These are phyloP conservation scores for Nicator chloris DNA, from an alignment of 2,113 vertebrate species.

Conservation along the genomic window DNA sequence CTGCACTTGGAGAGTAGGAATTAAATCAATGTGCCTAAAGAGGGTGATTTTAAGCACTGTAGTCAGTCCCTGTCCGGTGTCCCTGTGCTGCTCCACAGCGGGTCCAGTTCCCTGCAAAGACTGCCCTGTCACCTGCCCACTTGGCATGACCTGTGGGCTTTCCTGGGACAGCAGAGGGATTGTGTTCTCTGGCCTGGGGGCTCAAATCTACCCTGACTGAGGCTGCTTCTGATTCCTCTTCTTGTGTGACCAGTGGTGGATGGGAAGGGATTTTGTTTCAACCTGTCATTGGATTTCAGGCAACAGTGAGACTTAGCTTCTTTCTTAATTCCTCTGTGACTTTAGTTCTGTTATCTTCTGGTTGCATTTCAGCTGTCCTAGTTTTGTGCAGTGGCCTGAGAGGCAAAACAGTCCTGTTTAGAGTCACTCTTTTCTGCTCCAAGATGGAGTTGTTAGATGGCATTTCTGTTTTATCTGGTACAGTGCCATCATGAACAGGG, in stretches of 20 bases:
- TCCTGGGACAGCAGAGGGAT: not conserved
- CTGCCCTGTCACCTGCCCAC: not conserved
- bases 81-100: not conserved
- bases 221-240: not conserved
- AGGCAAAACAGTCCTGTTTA: not conserved
- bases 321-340: not conserved
- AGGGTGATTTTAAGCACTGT: not conserved
- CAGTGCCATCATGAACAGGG: not conserved
- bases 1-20: not conserved
- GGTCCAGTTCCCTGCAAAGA: fast-evolving
- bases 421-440: not conserved
- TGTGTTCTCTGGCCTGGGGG: not conserved
- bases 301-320: not conserved
- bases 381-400: not conserved
- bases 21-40: not conserved
- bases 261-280: not conserved
- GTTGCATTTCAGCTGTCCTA: not conserved
- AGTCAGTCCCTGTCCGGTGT: not conserved
- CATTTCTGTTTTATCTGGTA: not conserved
- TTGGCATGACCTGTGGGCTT: not conserved
- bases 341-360: not conserved
- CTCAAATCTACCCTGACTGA: not conserved
- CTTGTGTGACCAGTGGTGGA: not conserved
- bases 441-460: not conserved
- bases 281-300: not conserved